Base-by-base conservation (phyloP, 2,888 invertebrate species). In the Clanis bilineata region DNA sequence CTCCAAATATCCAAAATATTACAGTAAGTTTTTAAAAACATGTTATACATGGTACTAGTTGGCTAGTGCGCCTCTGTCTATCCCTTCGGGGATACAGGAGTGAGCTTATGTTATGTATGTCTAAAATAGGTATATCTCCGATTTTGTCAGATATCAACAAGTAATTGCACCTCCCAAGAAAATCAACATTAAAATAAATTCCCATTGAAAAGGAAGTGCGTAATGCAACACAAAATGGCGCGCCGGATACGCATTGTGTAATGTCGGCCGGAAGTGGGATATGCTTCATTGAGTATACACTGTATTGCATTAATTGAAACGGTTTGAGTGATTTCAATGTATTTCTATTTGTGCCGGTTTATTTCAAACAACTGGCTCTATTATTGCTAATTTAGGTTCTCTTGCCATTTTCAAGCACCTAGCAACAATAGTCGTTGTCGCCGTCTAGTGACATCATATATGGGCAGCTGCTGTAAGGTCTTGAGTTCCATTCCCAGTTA, bases 181-280 rank as follows among this genome's bases (percentile, higher is more conserved):
- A 21, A 45, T n/a, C 2, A 25, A 45, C 9, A 36, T 39, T 4
- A 39, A 15, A 39, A 15, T 18, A 41, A 36, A 36, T 12, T 36
- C 36, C 10, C 23, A 25, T 23, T 51, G 3, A 51, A 28, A 18
- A 32, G 51, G 32, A 32, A 51, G 32, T 32, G 23, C 47, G 44
- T 44, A 36, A 12, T 28, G 3, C 4, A 18, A 9, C 15, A 15
- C 28, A 32, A 51, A 51, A 18, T 51, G 51, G 51, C 51, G 28
- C 51, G 51, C 18, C 51, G 51, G 51, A 51, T 32, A 32, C 32
- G 51, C 28, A 51, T 51, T 51, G 51, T 51, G 25, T 41, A 41
- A 41, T 41, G 41, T 5, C 15, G 32, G 28, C 51, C 51, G 51
- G 51, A 51, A 51, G 51, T 51, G 51, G 51, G 51, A 18, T 32